A percentile compares a stretch with the other conserved stretches of the same genome.
phyloP scores from a whole-genome alignment of 2,888 invertebrate species.

The Noctua pronuba region DNA sequence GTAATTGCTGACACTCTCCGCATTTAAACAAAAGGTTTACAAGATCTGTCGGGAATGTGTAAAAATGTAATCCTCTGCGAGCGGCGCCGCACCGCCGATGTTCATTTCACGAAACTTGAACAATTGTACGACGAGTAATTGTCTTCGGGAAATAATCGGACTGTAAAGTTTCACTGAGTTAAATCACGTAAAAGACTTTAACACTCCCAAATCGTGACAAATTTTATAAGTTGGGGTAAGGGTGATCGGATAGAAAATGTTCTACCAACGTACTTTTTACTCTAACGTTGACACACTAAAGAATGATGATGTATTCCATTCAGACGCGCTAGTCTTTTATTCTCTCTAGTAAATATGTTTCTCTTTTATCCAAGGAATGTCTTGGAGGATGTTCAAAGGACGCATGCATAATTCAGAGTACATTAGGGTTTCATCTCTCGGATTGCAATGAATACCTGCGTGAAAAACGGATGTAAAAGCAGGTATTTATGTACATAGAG shows the following conservation, averaged over 20 bases:
- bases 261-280: constrained; percentile 14
- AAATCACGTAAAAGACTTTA: constrained; percentile 62
- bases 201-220: constrained; percentile 31
- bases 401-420: constrained; percentile 71
- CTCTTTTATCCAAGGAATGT: constrained; percentile 61
- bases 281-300: constrained; percentile 27
- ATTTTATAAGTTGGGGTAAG: constrained; percentile 33
- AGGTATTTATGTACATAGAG: constrained; percentile 30
- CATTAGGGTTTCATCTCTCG: constrained; percentile 67
- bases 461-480: constrained; percentile 61
- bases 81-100: constrained; percentile 41
- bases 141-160: constrained; percentile 65
- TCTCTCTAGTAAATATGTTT: constrained; percentile 59
- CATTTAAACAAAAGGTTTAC: constrained; percentile 67
- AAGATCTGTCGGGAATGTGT: constrained; percentile 61
- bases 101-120: constrained; percentile 60
- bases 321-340: constrained; percentile 53
- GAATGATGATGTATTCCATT: constrained; percentile 56
- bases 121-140: constrained; percentile 64
- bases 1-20: constrained; percentile 66
- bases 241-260: constrained; percentile 35
- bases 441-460: constrained; percentile 68
- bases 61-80: constrained; percentile 60
- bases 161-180: constrained; percentile 58
- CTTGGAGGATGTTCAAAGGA: constrained; percentile 61